Evolutionary conservation across 2,888 invertebrate genomes (phyloP), one percentile per base, ranked within the genome.

Genomic region (Tridacna gigas): DNA sequence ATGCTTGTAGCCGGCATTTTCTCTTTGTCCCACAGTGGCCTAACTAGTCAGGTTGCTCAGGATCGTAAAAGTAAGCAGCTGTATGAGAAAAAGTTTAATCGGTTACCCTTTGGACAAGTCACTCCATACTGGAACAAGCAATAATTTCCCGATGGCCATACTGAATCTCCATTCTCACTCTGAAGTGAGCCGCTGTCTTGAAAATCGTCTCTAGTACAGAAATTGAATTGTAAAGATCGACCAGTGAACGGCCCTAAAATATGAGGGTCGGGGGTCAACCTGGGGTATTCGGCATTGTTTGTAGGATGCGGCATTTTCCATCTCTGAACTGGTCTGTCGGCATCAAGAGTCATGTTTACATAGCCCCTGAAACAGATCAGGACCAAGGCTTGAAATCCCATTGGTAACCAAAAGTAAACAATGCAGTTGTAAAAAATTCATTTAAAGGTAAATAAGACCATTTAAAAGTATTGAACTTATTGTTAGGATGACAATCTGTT

Each of bases 241-340:
- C 26, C 45, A 22, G 81, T 47, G 48, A 77, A 89, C 25, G 89
- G 89, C 25, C 89, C 89, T 20, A 87, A 66, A 20, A 89, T 86
- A 45, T 86, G 80, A 47, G 84, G 86, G 56, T 86, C 82, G 37
- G 37, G 37, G 2, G 37, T 37, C 37, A 37, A 37, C 26, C 71
- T 63, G 1, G 84, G 79, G 22, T 47, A 66, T 13, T 61, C 25
- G 11, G 48, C 73, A 26, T 48, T 45, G 4, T 77, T 71, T 13
- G 60, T 20, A 0, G 26, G 15, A 18, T 60, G 15, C 0, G 67
- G 76, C 28, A 80, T 45, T 28, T 88, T 85, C 88, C 88, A 88
- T 18, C 56, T n/a, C 65, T 84, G 84, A 11, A 12, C 45, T 15
- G 37, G 65, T 4, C 48, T 47, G 4, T 60, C 47, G 0, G 37